Evolutionary conservation across 2,888 invertebrate species (phyloP), one percentile per base, ranked within the genome.

Genomic region (Ptilodon capucinus): DNA sequence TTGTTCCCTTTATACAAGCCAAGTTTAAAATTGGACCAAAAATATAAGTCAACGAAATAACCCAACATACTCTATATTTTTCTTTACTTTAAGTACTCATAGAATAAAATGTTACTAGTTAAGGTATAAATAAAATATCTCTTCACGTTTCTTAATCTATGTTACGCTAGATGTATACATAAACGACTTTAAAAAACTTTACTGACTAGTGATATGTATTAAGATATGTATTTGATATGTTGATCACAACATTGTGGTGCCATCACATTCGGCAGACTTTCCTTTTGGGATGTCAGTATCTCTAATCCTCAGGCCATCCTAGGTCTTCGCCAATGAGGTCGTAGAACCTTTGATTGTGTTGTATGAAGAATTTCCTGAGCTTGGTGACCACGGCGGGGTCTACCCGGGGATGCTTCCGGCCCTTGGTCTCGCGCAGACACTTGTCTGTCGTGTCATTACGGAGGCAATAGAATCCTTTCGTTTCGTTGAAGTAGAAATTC

Each of bases 401-500:
- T 11, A 98, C 96, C 30, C 95, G 92, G 5, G 98, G 97, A 87
- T 98, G 97, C 81, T 94, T 93, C 32, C 96, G 92, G 46, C 96
- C 95, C 75, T 96, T 95, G 84, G 98, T 94, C 89, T 96, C 93
- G 79, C 95, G 79, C 88, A 98, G 89, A 93, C 98, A 94, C 86
- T 97, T 93, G 92, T 97, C 93, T 65, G 95, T 94, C 60, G 95
- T 95, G 83, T 97, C 95, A 86, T 97, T 94, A 73, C 97, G 92
- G 74, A 97, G 91, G 82, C 99, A 99, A 87, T 96, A 99, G 91
- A 99, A 98, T 51, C 99, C 98, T 85, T 98, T 98, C 13, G 97
- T 98, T 86, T 96, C 95, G 90, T 99, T 99, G 91, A 97, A 99
- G 89, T 98, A 98, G 86, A 99, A 97, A 86, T 98, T 97, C 81